Conservation (phyloP, 2,113 vertebrate genomes). For the Platichthys stellatus region DNA sequence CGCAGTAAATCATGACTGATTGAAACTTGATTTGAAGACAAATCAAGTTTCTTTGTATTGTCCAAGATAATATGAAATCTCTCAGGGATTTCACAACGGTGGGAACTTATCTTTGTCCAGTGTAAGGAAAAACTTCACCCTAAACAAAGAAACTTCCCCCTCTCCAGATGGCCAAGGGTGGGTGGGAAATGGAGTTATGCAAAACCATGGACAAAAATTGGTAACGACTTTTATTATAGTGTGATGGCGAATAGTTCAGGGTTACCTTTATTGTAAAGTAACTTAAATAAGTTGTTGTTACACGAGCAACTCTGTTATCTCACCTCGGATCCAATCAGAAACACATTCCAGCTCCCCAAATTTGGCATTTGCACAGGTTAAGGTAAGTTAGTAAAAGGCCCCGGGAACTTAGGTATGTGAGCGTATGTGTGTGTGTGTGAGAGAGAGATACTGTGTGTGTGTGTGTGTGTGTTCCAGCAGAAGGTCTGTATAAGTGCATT, state of each 20-base stretch:
- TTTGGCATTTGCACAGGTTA: neutral
- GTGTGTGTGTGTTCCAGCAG: conserved; percentile 44
- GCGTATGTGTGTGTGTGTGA: neutral
- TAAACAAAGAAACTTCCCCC: neutral
- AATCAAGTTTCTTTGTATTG: neutral
- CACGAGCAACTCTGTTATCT: neutral
- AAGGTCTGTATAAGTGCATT: conserved; percentile 67
- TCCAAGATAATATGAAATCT: neutral
- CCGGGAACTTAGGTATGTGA: neutral
- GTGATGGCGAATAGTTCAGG: neutral
- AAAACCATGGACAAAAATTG: neutral
- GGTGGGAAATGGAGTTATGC: neutral
- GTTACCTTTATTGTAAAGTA: neutral
- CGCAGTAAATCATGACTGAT: neutral
- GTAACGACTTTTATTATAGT: neutral
- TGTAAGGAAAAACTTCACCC: neutral
- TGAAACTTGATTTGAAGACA: neutral
- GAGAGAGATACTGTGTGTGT: neutral
- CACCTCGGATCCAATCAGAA: neutral
- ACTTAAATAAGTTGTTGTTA: neutral
- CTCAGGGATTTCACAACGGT: neutral
- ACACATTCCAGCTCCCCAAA: neutral
- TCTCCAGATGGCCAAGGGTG: neutral
- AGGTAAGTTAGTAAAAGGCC: neutral
- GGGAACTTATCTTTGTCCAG: neutral